phyloP scores from a whole-genome alignment of 2,888 invertebrate species.

The Caenorhabditis afra region DNA sequence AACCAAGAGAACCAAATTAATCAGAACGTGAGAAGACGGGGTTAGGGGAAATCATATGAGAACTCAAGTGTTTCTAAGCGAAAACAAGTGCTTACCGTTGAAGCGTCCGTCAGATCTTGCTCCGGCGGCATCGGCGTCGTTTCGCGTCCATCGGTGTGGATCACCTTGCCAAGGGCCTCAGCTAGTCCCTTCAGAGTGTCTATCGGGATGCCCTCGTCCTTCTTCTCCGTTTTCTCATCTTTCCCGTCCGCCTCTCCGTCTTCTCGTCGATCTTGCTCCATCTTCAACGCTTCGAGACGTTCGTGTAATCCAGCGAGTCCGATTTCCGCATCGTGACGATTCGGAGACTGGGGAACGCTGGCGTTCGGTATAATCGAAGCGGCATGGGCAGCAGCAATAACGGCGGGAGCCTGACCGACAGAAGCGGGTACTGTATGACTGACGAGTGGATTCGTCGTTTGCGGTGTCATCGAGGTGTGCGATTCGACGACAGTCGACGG shows the following conservation, averaged over 20 bases:
- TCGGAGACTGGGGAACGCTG: slow-evolving; percentile 52
- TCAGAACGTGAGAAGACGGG: slow-evolving; percentile 14
- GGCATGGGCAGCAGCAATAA: slow-evolving; percentile 32
- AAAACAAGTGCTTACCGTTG: slow-evolving; percentile 19
- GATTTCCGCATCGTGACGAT: slow-evolving; percentile 35
- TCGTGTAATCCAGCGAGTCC: slow-evolving; percentile 55
- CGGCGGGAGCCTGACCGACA: slow-evolving; percentile 36
- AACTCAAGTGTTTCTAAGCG: neutral
- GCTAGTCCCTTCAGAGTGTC: slow-evolving; percentile 76
- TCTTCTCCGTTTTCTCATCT: slow-evolving; percentile 43
- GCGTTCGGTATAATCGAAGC: slow-evolving; percentile 41
- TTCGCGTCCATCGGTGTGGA: slow-evolving; percentile 70
- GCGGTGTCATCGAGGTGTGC: slow-evolving; percentile 49
- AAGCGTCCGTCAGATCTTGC: slow-evolving; percentile 42
- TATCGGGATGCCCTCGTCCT: slow-evolving; percentile 61
- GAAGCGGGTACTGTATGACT: slow-evolving; percentile 37
- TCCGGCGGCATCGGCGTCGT: slow-evolving; percentile 67
- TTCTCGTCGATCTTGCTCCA: slow-evolving; percentile 47
- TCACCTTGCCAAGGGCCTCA: slow-evolving; percentile 74
- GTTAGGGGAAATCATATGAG: slow-evolving; percentile 17
- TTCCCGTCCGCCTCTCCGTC: slow-evolving; percentile 33
- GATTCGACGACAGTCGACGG: slow-evolving; percentile 52
- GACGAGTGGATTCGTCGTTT: slow-evolving; percentile 21
- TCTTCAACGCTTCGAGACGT: slow-evolving; percentile 46
- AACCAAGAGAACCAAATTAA: slow-evolving; percentile 22